Evolutionary conservation across 1,140 invertebrate species (phyloP), one percentile per base, ranked within the genome.

Genomic region (Solenopsis invicta): DNA sequence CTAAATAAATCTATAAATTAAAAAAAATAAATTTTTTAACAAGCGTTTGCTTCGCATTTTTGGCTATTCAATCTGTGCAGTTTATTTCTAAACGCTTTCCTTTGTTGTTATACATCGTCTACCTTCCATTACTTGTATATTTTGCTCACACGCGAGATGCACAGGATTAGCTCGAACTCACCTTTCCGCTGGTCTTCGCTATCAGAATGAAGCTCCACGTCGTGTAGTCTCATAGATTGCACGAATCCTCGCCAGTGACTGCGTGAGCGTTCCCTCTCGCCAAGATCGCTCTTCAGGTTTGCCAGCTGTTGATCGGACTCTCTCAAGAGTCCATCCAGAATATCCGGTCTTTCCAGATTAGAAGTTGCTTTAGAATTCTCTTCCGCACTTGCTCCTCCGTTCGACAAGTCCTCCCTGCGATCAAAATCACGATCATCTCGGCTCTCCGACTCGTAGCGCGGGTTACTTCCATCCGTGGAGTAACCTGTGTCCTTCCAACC

Each of bases 171-270:
- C 13, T 13, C 12, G 1, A 41, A 61, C 92, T 93, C 56, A 95
- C 94, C 94, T 86, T 94, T 95, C 16, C 91, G 89, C 16, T 94
- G 91, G 4, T 94, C 94, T 85, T 95, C 94, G 86, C 90, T 92
- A 59, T 95, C 94, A 4, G 94, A 95, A 64, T 93, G 93, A 5
- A 93, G 88, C 21, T 95, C 94, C 0, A 90, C 93, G 24, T 94
- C 94, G 74, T 94, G 92, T 9, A 93, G 59, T 59, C 92, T 92
- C 92, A 93, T 93, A 1, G 92, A 93, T 64, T 93, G 92, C 48
- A 91, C 92, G 75, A 92, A 91, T 64, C 90, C 89, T 80, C 87
- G 86, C 93, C 92, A 94, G 52, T 94, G 92, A 48, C 87, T 94
- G 13, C 94, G 71, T 1, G 93, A 92, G 41, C 93, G 90, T 54